phyloP scores from a whole-genome alignment of 2,888 invertebrate species.

The Taenaris catops region DNA sequence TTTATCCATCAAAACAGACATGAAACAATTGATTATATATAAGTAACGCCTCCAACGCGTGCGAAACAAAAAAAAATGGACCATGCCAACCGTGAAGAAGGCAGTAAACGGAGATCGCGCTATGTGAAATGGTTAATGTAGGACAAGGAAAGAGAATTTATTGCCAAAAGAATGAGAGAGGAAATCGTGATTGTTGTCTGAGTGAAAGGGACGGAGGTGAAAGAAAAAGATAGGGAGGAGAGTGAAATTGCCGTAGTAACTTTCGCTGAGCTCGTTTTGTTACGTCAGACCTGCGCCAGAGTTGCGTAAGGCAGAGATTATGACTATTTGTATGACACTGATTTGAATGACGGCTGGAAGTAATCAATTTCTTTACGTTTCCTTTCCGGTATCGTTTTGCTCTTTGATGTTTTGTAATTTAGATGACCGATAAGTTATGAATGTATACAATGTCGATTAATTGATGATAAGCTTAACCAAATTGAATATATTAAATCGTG shows the following conservation, averaged over 20 bases:
- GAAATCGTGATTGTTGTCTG: conserved; percentile 25
- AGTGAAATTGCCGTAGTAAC: conserved; percentile 73
- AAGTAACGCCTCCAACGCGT: conserved; percentile 56
- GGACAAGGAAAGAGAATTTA: conserved; percentile 39
- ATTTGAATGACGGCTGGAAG: conserved; percentile 65
- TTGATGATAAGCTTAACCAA: conserved; percentile 19
- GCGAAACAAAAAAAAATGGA: conserved; percentile 62
- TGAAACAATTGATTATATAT: conserved; percentile 61
- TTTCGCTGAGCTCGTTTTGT: conserved; percentile 75
- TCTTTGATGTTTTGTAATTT: conserved; percentile 18
- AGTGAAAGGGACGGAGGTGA: conserved; percentile 41
- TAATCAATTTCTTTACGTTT: conserved; percentile 52
- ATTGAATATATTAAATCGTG: conserved; percentile 10
- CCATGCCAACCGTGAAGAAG: conserved; percentile 48
- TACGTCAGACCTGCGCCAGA: conserved; percentile 59
- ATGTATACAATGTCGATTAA: conserved; percentile 16
- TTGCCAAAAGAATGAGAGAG: conserved; percentile 39
- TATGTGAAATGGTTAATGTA: conserved; percentile 33
- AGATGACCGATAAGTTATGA: conserved; percentile 19
- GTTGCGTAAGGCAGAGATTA: conserved; percentile 67
- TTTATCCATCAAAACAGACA: conserved; percentile 23
- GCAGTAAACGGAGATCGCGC: conserved; percentile 43
- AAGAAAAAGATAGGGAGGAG: conserved; percentile 64
- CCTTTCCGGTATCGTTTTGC: conserved; percentile 44
- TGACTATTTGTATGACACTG: conserved; percentile 65